phyloP scores from a whole-genome alignment of 2,888 invertebrate genomes.

The Leptarthrus brevirostris region DNA sequence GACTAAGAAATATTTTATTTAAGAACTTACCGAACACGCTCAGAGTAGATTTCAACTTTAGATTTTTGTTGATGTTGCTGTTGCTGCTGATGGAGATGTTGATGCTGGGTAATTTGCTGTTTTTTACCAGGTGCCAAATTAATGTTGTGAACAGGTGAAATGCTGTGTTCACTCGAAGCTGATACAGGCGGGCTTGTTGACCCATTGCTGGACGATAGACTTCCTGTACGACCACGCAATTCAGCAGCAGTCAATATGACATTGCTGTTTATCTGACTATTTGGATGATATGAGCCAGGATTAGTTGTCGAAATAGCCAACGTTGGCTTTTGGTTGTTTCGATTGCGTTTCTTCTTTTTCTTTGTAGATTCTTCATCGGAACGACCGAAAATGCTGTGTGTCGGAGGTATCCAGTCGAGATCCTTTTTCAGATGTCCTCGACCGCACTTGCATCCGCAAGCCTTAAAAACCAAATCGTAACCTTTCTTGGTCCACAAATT shows the following conservation, averaged over 20 bases:
- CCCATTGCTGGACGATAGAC: conserved; percentile 80
- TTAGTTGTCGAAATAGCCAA: conserved; percentile 71
- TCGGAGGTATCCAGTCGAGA: conserved; percentile 87
- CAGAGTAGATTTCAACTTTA: conserved; percentile 82
- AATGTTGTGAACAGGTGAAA: conserved; percentile 76
- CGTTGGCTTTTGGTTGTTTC: conserved; percentile 73
- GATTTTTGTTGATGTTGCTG: conserved; percentile 74
- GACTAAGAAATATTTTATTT: background rate
- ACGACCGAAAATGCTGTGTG: conserved; percentile 58
- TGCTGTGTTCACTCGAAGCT: conserved; percentile 78
- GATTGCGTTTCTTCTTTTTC: conserved; percentile 77
- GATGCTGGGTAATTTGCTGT: conserved; percentile 55
- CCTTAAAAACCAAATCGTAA: conserved; percentile 94
- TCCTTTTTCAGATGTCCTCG: conserved; percentile 95
- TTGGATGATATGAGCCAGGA: conserved; percentile 63
- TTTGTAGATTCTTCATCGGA: conserved; percentile 71
- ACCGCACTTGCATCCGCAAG: conserved; percentile 93
- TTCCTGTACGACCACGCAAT: conserved; percentile 77
- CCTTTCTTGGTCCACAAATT: conserved; percentile 98
- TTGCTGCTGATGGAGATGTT: conserved; percentile 61
- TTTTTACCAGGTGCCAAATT: conserved; percentile 48
- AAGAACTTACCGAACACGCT: conserved; percentile 79
- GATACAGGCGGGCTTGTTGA: conserved; percentile 84
- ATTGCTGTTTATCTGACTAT: conserved; percentile 58
- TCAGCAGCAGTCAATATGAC: conserved; percentile 61